These are phyloP conservation scores for Aurelia coerulea DNA, from an alignment of 30 jellyfish, hydroid and myxozoan species.

Conservation along the genomic window DNA sequence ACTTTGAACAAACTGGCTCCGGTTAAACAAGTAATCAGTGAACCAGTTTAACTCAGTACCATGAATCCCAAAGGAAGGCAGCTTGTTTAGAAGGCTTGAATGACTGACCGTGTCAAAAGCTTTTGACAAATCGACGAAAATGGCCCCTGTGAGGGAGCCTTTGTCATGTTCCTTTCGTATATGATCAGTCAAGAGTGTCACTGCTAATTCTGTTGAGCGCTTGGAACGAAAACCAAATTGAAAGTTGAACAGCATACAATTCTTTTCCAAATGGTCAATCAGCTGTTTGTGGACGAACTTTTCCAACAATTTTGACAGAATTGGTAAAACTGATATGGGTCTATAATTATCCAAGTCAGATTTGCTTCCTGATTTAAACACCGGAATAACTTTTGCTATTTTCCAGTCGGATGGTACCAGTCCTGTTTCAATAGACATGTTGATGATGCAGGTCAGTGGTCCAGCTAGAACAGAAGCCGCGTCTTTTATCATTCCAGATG, in stretches of 20 bases:
- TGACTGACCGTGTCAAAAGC: slow-evolving; percentile 79
- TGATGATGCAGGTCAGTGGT: slow-evolving; percentile 34
- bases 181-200: slow-evolving; percentile 60
- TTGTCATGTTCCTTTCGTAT: slow-evolving; percentile 68
- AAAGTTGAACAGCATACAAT: slow-evolving; percentile 36
- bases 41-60: slow-evolving; percentile 60
- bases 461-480: slow-evolving; percentile 45
- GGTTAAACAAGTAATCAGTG: slow-evolving; percentile 67
- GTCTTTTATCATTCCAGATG: slow-evolving; percentile 66
- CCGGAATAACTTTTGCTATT: slow-evolving; percentile 71
- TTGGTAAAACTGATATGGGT: slow-evolving; percentile 71
- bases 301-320: slow-evolving; percentile 62
- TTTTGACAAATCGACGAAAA: slow-evolving; percentile 65
- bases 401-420: slow-evolving; percentile 71
- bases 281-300: slow-evolving; percentile 68
- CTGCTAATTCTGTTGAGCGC: slow-evolving; percentile 69
- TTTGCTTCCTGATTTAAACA: slow-evolving; percentile 46
- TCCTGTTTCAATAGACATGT: slow-evolving; percentile 32
- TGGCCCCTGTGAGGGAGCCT: slow-evolving; percentile 67
- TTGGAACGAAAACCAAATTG: slow-evolving; percentile 79
- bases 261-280: slow-evolving; percentile 69
- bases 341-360: slow-evolving; percentile 61
- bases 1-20: slow-evolving; percentile 62
- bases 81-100: slow-evolving; percentile 53
- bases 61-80: slow-evolving; percentile 61